Evolutionary conservation across 2,888 invertebrate genomes (phyloP).

Genomic region (Drosophila lutescens): DNA sequence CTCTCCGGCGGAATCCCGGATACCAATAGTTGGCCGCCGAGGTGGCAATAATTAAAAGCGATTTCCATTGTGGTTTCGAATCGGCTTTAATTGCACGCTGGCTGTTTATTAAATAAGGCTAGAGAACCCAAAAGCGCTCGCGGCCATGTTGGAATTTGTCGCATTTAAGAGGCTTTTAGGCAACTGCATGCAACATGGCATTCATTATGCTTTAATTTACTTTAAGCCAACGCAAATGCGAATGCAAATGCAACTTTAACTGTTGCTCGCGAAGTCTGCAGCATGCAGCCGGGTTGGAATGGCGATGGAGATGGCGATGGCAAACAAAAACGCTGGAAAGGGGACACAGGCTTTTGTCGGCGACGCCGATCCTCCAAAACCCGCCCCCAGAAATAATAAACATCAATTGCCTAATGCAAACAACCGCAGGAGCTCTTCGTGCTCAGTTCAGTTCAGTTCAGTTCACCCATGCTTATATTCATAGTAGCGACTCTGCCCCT

Average conservation of each 20-base stretch:
- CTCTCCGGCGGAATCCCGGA: neutral
- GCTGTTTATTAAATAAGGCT: conserved; percentile 56
- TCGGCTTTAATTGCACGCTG: conserved; percentile 57
- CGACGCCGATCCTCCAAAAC: conserved; percentile 10
- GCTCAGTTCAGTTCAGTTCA: conserved; percentile 25
- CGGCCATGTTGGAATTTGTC: conserved; percentile 29
- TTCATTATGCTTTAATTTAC: conserved; percentile 35
- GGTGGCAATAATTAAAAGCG: conserved; percentile 55
- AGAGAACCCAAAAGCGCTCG: conserved; percentile 20
- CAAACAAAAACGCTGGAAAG: conserved; percentile 12
- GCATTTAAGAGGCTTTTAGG: conserved; percentile 53
- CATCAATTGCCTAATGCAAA: conserved; percentile 69
- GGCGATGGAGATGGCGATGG: conserved; percentile 8
- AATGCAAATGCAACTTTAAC: conserved; percentile 30
- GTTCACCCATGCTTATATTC: conserved; percentile 34
- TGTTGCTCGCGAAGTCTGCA: conserved; percentile 19
- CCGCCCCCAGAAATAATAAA: conserved; percentile 47
- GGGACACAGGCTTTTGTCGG: conserved; percentile 15
- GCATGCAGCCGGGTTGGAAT: neutral
- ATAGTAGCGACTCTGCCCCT: conserved; percentile 3
- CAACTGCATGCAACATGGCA: conserved; percentile 8
- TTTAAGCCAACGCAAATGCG: conserved; percentile 24
- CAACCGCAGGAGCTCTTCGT: conserved; percentile 37
- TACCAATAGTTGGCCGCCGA: neutral
- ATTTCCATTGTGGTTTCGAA: conserved; percentile 60